Evolutionary conservation across 1,140 invertebrate species (phyloP).

Genomic region (Pseudomyrmex concolor): DNA sequence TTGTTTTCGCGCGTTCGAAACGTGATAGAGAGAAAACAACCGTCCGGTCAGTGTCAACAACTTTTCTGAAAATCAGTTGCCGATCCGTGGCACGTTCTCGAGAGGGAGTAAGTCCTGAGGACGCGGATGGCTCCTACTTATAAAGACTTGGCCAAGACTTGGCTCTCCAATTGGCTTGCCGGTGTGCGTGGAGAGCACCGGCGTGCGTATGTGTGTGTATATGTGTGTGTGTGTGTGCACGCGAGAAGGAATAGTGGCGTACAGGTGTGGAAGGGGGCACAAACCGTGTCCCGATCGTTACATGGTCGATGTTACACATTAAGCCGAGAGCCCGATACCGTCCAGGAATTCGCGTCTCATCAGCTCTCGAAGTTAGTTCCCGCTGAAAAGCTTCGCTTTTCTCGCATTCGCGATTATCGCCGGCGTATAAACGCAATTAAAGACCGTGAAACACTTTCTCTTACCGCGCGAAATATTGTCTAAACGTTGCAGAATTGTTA

Average conservation of each 20-base stretch:
- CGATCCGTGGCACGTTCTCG: conserved; percentile 82
- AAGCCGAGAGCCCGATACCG: conserved; percentile 21
- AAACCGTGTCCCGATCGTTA: conserved; percentile 72
- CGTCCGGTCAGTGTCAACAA: conserved; percentile 45
- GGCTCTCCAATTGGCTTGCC: conserved; percentile 73
- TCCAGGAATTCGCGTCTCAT: conserved; percentile 36
- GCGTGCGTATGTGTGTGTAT: background rate
- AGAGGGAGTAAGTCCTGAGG: conserved; percentile 85
- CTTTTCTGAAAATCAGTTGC: conserved; percentile 80
- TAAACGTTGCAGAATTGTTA: no score
- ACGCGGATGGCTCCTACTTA: conserved; percentile 85
- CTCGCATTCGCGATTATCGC: conserved; percentile 5
- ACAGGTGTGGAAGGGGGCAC: conserved; percentile 71
- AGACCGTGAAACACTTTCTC: no score
- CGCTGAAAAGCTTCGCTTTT: background rate
- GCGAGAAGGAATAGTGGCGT: conserved; percentile 69
- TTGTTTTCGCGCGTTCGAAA: no score
- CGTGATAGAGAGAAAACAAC: background rate
- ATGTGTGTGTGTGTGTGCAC: conserved; percentile 54
- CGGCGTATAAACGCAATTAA: no score
- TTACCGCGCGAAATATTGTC: no score
- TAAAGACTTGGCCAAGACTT: conserved; percentile 82
- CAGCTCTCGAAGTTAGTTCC: background rate
- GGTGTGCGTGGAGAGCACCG: conserved; percentile 54
- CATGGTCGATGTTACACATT: conserved; percentile 71